Conservation (phyloP, 53 echinoderm and acorn worm species). For the Astropecten irregularis region DNA sequence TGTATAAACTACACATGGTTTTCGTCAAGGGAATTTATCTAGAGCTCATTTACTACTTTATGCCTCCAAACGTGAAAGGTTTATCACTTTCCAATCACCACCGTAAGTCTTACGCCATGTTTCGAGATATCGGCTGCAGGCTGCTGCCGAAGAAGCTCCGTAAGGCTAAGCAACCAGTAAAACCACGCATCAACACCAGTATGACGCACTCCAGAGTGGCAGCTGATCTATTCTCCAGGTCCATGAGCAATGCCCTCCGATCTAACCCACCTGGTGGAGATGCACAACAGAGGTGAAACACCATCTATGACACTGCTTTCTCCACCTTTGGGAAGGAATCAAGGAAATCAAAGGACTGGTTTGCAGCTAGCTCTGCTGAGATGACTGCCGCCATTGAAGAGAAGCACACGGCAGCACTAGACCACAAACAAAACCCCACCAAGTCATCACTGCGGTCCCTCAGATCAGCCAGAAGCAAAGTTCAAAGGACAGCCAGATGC, state of each 20-base stretch:
- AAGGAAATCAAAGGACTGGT: not conserved
- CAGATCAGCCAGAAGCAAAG: not conserved
- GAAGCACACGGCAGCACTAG: not conserved
- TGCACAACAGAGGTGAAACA: constrained; percentile 2
- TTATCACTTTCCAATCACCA: too few relatives aligned
- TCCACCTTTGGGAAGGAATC: constrained; percentile 15
- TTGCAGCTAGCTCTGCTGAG: not conserved
- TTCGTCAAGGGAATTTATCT: too few relatives aligned
- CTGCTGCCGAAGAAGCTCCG: too few relatives aligned
- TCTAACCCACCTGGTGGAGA: not conserved
- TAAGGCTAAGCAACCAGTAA: not conserved
- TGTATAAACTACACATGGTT: too few relatives aligned
- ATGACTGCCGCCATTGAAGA: not conserved
- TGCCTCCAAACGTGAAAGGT: too few relatives aligned
- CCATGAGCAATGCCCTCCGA: not conserved
- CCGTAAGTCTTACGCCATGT: too few relatives aligned
- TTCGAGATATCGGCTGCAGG: too few relatives aligned
- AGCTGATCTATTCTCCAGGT: not conserved
- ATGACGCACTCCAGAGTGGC: not conserved
- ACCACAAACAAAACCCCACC: not conserved
- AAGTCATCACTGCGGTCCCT: not conserved
- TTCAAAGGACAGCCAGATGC: constrained; percentile 7
- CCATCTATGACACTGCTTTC: constrained; percentile 16
- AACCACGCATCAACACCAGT: constrained; percentile 23
- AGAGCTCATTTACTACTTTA: too few relatives aligned